phyloP scores from a whole-genome alignment of 2,888 invertebrate species.

The Merodon equestris region DNA sequence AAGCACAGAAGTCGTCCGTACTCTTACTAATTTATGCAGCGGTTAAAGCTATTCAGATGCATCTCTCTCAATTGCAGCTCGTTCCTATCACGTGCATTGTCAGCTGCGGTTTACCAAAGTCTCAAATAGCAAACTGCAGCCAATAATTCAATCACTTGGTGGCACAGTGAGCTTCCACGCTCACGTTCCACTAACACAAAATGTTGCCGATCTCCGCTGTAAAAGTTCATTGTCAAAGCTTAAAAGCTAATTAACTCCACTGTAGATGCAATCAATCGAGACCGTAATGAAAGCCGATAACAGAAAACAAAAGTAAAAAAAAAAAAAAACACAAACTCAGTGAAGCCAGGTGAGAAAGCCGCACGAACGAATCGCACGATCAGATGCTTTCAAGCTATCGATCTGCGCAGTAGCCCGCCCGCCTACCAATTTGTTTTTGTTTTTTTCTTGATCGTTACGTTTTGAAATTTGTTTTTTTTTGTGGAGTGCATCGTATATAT shows the following conservation, averaged over 20 bases:
- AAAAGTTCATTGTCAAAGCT: conserved; percentile 49
- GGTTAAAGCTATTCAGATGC: too few species aligned
- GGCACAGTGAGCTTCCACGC: too few species aligned
- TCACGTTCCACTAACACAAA: too few species aligned
- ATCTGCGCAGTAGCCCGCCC: conserved; percentile 42
- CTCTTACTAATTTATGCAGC: too few species aligned
- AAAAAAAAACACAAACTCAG: conserved; percentile 32
- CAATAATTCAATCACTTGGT: not conserved
- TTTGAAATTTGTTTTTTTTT: too few species aligned
- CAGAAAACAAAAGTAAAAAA: conserved; percentile 24
- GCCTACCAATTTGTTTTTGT: not conserved
- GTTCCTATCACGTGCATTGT: too few species aligned
- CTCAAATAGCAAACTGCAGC: too few species aligned
- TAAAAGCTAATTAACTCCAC: conserved; percentile 30
- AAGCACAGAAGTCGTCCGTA: too few species aligned
- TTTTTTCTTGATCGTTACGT: not conserved
- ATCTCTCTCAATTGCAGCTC: too few species aligned
- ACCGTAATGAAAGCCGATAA: conserved; percentile 2
- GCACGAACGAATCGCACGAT: conserved; percentile 32
- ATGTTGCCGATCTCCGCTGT: not conserved
- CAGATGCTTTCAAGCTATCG: conserved; percentile 63
- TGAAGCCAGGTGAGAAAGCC: conserved; percentile 37
- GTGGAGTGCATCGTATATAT: too few species aligned
- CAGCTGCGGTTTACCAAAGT: too few species aligned
- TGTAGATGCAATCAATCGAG: conserved; percentile 26